Conservation (phyloP, 2,888 invertebrate genomes). For the Eugnorisma glareosa region DNA sequence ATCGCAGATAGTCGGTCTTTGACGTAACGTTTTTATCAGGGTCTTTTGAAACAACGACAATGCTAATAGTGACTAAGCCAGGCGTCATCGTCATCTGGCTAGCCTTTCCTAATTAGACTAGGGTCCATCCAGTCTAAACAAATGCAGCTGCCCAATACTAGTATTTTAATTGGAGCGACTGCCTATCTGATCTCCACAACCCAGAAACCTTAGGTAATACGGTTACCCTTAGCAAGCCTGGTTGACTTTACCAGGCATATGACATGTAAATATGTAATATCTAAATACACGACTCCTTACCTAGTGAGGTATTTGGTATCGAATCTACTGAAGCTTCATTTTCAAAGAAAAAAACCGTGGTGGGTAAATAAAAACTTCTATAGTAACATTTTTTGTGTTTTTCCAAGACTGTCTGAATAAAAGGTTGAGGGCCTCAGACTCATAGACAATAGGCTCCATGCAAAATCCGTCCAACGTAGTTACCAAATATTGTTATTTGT, state of each 20-base stretch:
- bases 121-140: neutral
- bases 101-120: neutral
- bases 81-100: neutral
- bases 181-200: neutral
- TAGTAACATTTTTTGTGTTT: neutral
- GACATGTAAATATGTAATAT: neutral
- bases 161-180: neutral
- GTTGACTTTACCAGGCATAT: neutral
- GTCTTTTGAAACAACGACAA: neutral
- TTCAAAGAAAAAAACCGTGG: neutral
- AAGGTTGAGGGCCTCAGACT: constrained; percentile 1
- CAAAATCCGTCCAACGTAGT: neutral
- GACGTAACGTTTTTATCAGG: neutral
- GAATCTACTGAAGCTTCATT: neutral
- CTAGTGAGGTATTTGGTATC: neutral
- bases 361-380: neutral
- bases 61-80: neutral
- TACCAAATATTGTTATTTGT: neutral
- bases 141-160: neutral
- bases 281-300: neutral
- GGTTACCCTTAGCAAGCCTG: neutral
- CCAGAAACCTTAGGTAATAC: neutral
- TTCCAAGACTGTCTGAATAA: neutral
- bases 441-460: neutral
- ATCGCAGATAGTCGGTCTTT: constrained; percentile 3